Base-by-base conservation (phyloP, 1,140 invertebrate genomes). In the Zaprionus africanus region DNA sequence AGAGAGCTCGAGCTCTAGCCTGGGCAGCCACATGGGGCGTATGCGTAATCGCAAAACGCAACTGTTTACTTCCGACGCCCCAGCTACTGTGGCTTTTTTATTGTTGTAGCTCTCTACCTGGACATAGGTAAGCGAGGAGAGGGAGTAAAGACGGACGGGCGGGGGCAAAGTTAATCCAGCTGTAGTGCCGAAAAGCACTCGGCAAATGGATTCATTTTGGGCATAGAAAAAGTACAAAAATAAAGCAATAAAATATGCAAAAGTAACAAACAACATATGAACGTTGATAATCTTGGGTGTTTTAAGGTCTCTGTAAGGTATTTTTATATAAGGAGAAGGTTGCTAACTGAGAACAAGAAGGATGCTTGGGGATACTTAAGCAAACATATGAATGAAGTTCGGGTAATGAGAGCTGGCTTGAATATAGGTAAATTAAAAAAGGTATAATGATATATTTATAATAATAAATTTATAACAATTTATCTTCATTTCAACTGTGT, bases 11-110 rank as follows among this genome's bases (percentile, higher is more conserved):
- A 60, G 17, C 19, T 49, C 6, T 15, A 60, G 17, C 19, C 15
- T 49, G 38, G 60, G 15, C 13, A 24, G 7, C 15, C 43, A 72
- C 53, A 78, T 65, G n/a, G 61, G 72, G 60, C 82, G 82, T 85
- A 85, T 85, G 68, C 82, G 82, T 86, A 85, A 85, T 82, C 79
- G 61, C 69, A 43, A 65, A 73, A 64, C 49, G 63, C 64, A 71
- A 68, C 56, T 81, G 41, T 67, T 70, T 70, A 46, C 41, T 63
- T 69, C 59, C 64, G 41, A 6, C 41, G 22, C n/a, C 65, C 15
- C 26, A 43, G 15, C n/a, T 65, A 15, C 26, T 62, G 12, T n/a
- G 9, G 31, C 58, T 67, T 43, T 24, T 53, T n/a, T 56, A 13
- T 31, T 73, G 13, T 41, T 19, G n/a, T 51, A 31, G 38, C n/a